Evolutionary conservation across 1,140 invertebrate species (phyloP).

Genomic region (Pseudomyrmex cubaensis): DNA sequence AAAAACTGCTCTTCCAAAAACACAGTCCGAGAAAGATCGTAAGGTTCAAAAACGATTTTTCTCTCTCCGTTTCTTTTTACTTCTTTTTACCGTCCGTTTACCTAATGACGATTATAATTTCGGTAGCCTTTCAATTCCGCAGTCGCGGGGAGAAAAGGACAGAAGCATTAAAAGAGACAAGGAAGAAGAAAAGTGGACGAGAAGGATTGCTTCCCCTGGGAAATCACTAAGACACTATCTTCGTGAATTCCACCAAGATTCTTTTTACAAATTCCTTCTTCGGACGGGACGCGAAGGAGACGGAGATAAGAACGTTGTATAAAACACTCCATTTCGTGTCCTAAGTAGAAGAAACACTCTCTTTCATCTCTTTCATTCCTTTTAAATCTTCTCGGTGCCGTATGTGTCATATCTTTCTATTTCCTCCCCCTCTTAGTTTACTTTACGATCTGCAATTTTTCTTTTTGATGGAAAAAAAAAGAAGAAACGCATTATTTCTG

Average conservation of each 20-base stretch:
- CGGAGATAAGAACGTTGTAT: constrained; percentile 33
- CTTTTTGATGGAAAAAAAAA: no score
- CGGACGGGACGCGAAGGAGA: constrained; percentile 19
- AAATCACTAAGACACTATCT: constrained; percentile 69
- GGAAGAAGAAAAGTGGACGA: constrained; percentile 12
- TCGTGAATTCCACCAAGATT: constrained; percentile 64
- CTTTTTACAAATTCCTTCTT: constrained; percentile 55
- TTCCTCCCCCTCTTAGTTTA: neutral
- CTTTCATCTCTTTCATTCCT: constrained; percentile 20
- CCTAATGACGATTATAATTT: constrained; percentile 52
- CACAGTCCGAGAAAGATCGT: neutral
- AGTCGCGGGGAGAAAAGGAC: neutral
- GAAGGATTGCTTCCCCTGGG: constrained; percentile 64
- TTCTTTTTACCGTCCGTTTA: no score
- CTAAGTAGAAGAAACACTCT: constrained; percentile 21
- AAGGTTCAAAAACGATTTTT: neutral
- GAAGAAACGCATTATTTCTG: no score
- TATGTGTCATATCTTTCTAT: neutral
- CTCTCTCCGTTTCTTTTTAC: neutral
- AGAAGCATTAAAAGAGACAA: neutral
- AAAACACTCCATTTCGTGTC: constrained; percentile 46
- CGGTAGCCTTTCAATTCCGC: constrained; percentile 54
- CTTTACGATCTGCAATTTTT: neutral
- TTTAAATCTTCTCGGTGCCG: neutral
- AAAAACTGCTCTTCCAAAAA: neutral